Base-by-base conservation (phyloP, 2,797 vertebrate species). In the Coccyzus lansbergi region DNA sequence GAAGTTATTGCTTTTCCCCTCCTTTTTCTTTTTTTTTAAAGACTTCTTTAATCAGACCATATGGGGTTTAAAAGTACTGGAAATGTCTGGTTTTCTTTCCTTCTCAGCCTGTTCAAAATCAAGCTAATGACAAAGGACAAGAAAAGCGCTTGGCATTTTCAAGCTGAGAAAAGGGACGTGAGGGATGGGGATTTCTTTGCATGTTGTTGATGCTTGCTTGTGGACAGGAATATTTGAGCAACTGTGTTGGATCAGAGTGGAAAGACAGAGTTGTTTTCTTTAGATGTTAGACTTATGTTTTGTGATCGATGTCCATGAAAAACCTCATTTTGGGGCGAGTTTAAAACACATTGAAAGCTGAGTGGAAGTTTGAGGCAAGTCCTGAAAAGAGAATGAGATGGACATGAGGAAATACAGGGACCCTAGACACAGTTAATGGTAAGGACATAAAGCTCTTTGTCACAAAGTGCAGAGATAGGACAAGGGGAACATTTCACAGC, bases 41-140 rank as follows among this genome's bases (percentile, higher is more conserved):
- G 79, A 77, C 84, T 95, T 91, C 86, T 97, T 96, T 97, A 98
- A 97, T 97, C 81, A 96, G 95, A 93, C 94, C 87, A 97, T 97
- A 97, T 96, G 92, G 68, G 76, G 81, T 87, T 91, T 96, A 90
- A 97, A 97, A 94, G 92, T 95, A 74, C 86, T 96, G 93, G 92
- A 95, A 97, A 97, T 42, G 76, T 49, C 95, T 97, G 93, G 76
- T 72, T 97, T 97, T 96, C 92, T 94, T 97, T 96, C 87, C 42
- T 94, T 93, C 71, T 79, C 89, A 69, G 83, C 92, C 97, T 97
- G 96, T 46, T 97, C 90, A 97, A 92, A 93, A 96, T 97, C 96
- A 97, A 51, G 53, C 63, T 97, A 96, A 97, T 16, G 25, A 85
- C 88, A 88, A 38, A 85, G 82, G 97, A 96, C 93, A 95, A 59